These are phyloP conservation scores for Coenobita brevimanus DNA, from an alignment of 1,140 invertebrate species.

Conservation along the genomic window DNA sequence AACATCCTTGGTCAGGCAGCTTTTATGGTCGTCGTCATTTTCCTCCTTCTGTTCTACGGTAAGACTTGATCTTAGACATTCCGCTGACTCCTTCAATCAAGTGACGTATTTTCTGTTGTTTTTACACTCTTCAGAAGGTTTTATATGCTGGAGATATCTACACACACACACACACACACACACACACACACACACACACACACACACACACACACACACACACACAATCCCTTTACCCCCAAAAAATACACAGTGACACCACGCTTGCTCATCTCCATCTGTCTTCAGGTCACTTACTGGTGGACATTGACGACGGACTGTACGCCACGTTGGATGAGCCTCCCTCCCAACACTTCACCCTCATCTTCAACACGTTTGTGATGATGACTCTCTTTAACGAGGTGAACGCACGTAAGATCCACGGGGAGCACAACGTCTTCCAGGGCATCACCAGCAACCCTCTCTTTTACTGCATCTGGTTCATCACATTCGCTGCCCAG, in stretches of 20 bases:
- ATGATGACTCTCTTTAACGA: slow-evolving; percentile 86
- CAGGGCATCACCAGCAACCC: slow-evolving; percentile 79
- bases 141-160: too few relatives aligned
- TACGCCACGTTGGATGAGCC: slow-evolving; percentile 73
- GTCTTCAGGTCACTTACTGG: slow-evolving; percentile 74
- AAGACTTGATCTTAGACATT: too few relatives aligned
- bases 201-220: background rate
- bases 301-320: slow-evolving; percentile 77
- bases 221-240: background rate
- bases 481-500: slow-evolving; percentile 78
- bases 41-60: slow-evolving; percentile 78
- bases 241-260: background rate
- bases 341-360: slow-evolving; percentile 80
- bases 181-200: background rate
- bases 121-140: too few relatives aligned
- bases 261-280: background rate
- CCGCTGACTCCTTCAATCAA: too few relatives aligned
- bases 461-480: slow-evolving; percentile 80
- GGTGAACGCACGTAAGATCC: slow-evolving; percentile 82
- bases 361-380: slow-evolving; percentile 83
- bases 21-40: slow-evolving; percentile 80
- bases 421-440: slow-evolving; percentile 82
- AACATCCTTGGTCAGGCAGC: slow-evolving; percentile 81
- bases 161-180: background rate
- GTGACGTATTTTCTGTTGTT: too few relatives aligned